Evolutionary conservation across 2,888 invertebrate species (phyloP), one percentile per base, ranked within the genome.

Genomic region (Caprella mutica): DNA sequence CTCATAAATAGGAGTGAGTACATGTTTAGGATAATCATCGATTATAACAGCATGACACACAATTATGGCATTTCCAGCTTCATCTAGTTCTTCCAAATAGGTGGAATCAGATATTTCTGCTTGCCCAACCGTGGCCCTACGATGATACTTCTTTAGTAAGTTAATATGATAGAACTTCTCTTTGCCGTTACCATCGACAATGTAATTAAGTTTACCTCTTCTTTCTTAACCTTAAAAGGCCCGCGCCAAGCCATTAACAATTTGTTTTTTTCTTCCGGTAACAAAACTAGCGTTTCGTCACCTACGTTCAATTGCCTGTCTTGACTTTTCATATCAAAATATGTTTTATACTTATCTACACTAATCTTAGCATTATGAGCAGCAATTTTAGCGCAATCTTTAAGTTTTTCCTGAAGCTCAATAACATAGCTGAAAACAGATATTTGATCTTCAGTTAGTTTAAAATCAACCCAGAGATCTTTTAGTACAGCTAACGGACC

Each of bases 371-470:
- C 43, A 24, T 55, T 46, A 19, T 55, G 23, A n/a, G 55, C 48
- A 17, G 55, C 55, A n/a, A 55, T 39, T 19, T 48, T 27, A 14
- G 55, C 39, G 17, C 24, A 39, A n/a, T 55, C 55, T 27, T 43
- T 30, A 21, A 48, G 29, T 17, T 50, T 55, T 19, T 48, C 50
- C 38, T 55, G 26, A 2, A 55, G 39, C 21, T 56, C 43, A 19
- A 56, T 39, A 2, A 52, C 51, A 44, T 51, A 56, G 24, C 52
- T 40, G 23, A 52, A 52, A 2, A 17, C n/a, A n/a, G 52, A 26
- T 9, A 42, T n/a, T 1, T 56, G 33, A n/a, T 52, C 51, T 5
- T 42, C 40, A 6, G 6, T 14, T 2, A 51, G 30, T 1, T 23
- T 17, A n/a, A 14, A 8, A 27, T 56, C 43, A 17, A 30, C 52